phyloP scores from a whole-genome alignment of 2,113 vertebrate species.

The Eulemur macaco region DNA sequence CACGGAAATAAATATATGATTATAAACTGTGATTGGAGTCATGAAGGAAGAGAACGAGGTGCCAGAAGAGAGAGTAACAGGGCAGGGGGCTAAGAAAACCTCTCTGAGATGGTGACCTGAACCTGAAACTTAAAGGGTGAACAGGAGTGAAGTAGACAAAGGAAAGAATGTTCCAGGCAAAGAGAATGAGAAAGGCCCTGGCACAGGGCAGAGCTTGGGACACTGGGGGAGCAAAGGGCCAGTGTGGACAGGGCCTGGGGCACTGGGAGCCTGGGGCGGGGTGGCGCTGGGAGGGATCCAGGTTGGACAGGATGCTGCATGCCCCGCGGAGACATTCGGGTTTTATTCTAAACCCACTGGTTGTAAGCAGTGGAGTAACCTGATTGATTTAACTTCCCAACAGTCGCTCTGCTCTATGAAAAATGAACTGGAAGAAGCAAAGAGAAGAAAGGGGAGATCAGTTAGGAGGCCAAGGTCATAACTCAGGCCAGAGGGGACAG shows the following conservation, averaged over 20 bases:
- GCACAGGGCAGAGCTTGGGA: neutral
- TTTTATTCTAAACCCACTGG: neutral
- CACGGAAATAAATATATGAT: neutral
- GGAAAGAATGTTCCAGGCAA: neutral
- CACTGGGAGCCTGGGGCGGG: accelerated
- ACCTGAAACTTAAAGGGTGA: neutral
- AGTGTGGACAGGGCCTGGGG: neutral
- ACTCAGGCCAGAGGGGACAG: neutral
- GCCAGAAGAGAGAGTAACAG: neutral
- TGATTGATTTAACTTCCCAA: neutral
- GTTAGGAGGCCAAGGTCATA: neutral
- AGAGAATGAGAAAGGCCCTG: neutral
- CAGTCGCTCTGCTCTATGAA: neutral
- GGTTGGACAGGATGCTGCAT: neutral
- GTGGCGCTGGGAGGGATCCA: neutral
- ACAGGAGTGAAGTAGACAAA: neutral
- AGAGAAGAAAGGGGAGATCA: neutral
- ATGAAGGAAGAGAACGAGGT: neutral
- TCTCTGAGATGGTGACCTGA: neutral
- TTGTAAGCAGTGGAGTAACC: neutral
- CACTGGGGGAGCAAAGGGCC: neutral
- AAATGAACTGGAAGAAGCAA: neutral
- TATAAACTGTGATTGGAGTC: too few relatives aligned
- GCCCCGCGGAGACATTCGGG: neutral
- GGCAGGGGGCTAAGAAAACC: neutral